Evolutionary conservation across 2,797 vertebrate species (phyloP).

Genomic region (Hoplostethus mediterraneus): DNA sequence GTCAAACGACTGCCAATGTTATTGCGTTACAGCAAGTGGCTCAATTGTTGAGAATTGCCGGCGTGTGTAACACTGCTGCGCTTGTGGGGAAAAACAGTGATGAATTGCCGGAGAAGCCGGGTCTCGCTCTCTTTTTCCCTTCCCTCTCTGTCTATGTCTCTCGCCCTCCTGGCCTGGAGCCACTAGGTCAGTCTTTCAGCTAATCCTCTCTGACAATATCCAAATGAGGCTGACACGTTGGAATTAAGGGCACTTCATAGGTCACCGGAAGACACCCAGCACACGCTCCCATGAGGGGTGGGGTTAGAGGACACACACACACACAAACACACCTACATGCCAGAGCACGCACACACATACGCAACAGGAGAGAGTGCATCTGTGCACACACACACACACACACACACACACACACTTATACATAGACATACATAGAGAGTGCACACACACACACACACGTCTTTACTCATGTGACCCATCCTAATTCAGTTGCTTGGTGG

Average conservation of each 20-base stretch:
- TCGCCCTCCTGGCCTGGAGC: slow-evolving; percentile 20
- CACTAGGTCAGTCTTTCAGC: slow-evolving; percentile 10
- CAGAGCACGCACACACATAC: background rate
- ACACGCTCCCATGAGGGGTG: slow-evolving; percentile 1
- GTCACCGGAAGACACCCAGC: slow-evolving; percentile 23
- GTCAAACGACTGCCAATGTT: too few relatives aligned
- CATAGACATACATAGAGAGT: too few relatives aligned
- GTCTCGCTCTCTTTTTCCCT: slow-evolving; percentile 1
- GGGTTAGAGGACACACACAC: slow-evolving; percentile 5
- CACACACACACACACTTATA: background rate
- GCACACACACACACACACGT: too few relatives aligned
- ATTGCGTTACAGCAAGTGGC: too few relatives aligned
- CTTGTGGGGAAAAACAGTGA: too few relatives aligned
- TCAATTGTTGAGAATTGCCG: too few relatives aligned
- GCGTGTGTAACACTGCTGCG: too few relatives aligned
- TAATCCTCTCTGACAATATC: slow-evolving; percentile 42
- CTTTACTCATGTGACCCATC: background rate
- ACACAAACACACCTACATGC: slow-evolving; percentile 2
- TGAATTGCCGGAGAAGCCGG: too few relatives aligned
- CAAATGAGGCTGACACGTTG: slow-evolving; percentile 35
- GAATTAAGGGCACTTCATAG: slow-evolving; percentile 41
- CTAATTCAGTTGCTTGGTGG: background rate
- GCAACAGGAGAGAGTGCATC: background rate
- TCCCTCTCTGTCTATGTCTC: slow-evolving; percentile 3
- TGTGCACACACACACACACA: background rate